These are phyloP conservation scores for Parazoanthus darwini DNA, from an alignment of 92 coral and sea anemone species.

Conservation along the genomic window DNA sequence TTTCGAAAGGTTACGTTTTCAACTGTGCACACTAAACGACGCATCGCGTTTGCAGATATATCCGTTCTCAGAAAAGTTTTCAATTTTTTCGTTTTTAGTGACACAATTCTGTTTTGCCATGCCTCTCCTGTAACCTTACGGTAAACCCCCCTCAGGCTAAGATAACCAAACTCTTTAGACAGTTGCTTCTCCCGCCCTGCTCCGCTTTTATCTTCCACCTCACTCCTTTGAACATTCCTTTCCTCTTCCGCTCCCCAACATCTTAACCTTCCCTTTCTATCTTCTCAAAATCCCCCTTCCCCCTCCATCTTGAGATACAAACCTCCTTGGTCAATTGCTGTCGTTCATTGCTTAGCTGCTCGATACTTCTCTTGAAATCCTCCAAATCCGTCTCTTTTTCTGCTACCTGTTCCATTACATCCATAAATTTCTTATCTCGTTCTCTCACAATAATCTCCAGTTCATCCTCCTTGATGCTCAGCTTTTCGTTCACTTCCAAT, in stretches of 20 bases:
- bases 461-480: conserved; percentile 58
- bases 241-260: not conserved
- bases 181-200: too few relatives aligned
- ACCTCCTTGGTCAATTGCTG: conserved; percentile 76
- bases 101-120: too few relatives aligned
- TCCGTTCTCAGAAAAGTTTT: too few relatives aligned
- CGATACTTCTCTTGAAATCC: conserved; percentile 61
- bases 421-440: conserved; percentile 67
- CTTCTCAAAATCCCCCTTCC: too few relatives aligned
- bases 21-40: too few relatives aligned
- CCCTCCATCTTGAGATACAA: conserved; percentile 15
- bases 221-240: not conserved
- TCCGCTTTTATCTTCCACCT: too few relatives aligned
- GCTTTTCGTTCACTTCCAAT: conserved; percentile 48
- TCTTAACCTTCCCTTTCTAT: not conserved
- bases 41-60: too few relatives aligned
- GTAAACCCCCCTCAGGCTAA: too few relatives aligned
- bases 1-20: too few relatives aligned
- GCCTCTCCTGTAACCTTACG: too few relatives aligned
- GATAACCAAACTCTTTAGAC: too few relatives aligned
- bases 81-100: too few relatives aligned
- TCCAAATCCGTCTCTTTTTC: conserved; percentile 71
- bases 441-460: conserved; percentile 61
- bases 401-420: conserved; percentile 73
- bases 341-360: conserved; percentile 52